Evolutionary conservation across 1,140 invertebrate genomes (phyloP).

Genomic region (Leptestheria dahalacensis): DNA sequence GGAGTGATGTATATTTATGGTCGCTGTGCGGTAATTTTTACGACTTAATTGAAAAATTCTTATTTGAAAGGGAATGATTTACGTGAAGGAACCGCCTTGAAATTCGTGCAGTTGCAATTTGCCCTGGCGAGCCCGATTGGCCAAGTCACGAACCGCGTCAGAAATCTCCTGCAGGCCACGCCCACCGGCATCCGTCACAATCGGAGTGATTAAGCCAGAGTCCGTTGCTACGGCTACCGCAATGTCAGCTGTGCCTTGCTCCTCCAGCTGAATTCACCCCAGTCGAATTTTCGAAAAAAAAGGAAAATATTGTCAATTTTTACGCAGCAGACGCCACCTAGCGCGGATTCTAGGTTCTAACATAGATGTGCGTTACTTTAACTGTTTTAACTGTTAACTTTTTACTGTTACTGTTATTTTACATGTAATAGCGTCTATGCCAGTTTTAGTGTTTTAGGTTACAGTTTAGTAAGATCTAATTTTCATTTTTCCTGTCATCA

Average conservation of each 20-base stretch:
- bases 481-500: too few species aligned
- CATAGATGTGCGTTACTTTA: too few species aligned
- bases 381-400: too few species aligned
- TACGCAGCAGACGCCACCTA: not conserved
- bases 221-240: slow-evolving; percentile 47
- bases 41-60: too few species aligned
- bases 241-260: slow-evolving; percentile 35
- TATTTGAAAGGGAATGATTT: slow-evolving; percentile 4
- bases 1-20: too few species aligned
- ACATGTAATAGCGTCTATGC: too few species aligned
- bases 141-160: slow-evolving; percentile 29
- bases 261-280: slow-evolving; percentile 20
- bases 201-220: slow-evolving; percentile 50
- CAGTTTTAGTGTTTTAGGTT: too few species aligned
- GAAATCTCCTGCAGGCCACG: slow-evolving; percentile 34
- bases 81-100: slow-evolving; percentile 36
- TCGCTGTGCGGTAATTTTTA: too few species aligned
- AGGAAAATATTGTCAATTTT: not conserved
- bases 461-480: too few species aligned
- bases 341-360: too few species aligned
- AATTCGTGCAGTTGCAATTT: slow-evolving; percentile 50
- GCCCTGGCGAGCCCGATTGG: slow-evolving; percentile 38
- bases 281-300: too few species aligned
- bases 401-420: too few species aligned
- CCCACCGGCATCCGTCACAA: slow-evolving; percentile 40